Base-by-base conservation (phyloP, 2,888 invertebrate genomes). In the Sarcophaga subvicina region DNA sequence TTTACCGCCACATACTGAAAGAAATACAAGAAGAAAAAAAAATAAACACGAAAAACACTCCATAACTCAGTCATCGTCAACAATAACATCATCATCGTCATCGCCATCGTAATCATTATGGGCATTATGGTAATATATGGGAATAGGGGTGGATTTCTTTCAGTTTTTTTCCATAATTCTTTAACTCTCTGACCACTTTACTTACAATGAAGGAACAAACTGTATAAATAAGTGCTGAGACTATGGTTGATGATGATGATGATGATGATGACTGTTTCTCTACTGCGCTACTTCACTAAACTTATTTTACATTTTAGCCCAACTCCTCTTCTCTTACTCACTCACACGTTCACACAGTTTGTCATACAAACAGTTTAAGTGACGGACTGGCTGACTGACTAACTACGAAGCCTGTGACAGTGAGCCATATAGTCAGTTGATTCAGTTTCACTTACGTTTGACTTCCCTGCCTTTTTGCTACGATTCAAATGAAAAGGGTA, bases 401-500 rank as follows among this genome's bases (percentile, higher is more conserved):
- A 37, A 67, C 66, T 63, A 37, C 37, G 10, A 37, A 37, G 37
- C 37, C 37, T 20, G 45, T 37, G 49, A 76, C 82, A 72, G n/a
- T 86, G 88, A 83, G 73, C 85, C 89, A 77, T 70, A 79, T 83
- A 88, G 84, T 83, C 87, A 87, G 60, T 83, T 86, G 89, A 88
- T 87, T 88, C 89, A 89, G 86, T 88, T 86, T 88, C 88, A 90
- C 88, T 90, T 88, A 88, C 54, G 77, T 87, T 85, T 88, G 89
- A 88, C 89, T 83, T 78, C 59, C 82, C 76, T 85, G 87, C 70
- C 85, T 73, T 82, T 83, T 79, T 85, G 81, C 70, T 70, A 75
- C 83, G 79, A 12, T 54, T 54, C 71, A 86, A 78, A 67, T 72
- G 12, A 78, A 83, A 88, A 88, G 90, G 90, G 91, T 92, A 91